phyloP scores from a whole-genome alignment of 2,113 vertebrate genomes.

The Pseudorectes ferrugineus region DNA sequence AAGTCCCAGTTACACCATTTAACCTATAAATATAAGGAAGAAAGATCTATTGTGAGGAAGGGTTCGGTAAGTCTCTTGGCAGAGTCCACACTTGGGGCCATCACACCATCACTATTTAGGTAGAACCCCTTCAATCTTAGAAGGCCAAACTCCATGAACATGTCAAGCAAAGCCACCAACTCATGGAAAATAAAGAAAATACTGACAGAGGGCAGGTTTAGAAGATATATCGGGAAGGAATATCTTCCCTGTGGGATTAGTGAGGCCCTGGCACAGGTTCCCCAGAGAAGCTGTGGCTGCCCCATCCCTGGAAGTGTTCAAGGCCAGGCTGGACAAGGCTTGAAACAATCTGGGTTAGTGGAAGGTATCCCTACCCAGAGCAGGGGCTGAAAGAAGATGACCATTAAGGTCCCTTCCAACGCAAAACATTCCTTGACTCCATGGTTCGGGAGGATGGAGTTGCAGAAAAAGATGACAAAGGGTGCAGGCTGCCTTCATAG shows the following conservation, averaged over 20 bases:
- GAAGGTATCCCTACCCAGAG: neutral
- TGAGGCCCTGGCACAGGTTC: neutral
- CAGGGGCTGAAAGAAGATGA: neutral
- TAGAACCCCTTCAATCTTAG: neutral
- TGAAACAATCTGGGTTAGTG: neutral
- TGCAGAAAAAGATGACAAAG: neutral
- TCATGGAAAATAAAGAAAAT: neutral
- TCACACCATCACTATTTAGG: neutral
- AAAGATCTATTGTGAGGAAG: neutral
- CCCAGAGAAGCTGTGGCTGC: neutral
- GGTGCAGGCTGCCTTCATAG: neutral
- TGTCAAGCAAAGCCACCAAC: neutral
- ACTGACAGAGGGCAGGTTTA: neutral
- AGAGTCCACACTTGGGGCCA: neutral
- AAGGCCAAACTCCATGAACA: neutral
- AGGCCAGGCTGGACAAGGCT: neutral
- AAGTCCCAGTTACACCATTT: neutral
- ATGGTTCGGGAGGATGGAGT: neutral
- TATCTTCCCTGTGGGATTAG: neutral
- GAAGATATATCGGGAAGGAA: neutral
- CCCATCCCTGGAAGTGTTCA: neutral
- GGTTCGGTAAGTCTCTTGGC: neutral
- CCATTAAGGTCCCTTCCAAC: neutral
- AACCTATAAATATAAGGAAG: neutral
- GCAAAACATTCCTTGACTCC: neutral